Evolutionary conservation across 1,140 invertebrate species (phyloP).

Genomic region (Aphaenogaster ashmeadi): DNA sequence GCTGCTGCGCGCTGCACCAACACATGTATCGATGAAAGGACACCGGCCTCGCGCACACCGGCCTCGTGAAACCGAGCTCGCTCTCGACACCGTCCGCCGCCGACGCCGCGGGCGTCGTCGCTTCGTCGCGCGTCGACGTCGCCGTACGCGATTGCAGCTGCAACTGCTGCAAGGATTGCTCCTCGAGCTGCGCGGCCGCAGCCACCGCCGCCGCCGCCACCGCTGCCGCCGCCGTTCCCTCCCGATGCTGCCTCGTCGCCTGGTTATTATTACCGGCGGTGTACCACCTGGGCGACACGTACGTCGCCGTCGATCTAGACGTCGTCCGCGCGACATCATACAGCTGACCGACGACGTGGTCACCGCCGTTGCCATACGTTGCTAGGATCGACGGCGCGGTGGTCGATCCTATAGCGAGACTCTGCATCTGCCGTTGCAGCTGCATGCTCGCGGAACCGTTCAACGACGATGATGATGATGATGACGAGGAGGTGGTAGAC

Average conservation of each 20-base stretch:
- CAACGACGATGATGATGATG: constrained; percentile 11
- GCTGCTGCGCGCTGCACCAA: constrained; percentile 82
- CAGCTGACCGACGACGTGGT: constrained; percentile 38
- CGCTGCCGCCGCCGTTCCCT: not conserved
- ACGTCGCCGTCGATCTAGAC: constrained; percentile 12
- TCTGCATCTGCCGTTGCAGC: constrained; percentile 44
- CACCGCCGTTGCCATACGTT: not conserved
- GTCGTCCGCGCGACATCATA: constrained; percentile 43
- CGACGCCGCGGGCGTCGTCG: not conserved
- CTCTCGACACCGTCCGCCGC: constrained; percentile 51
- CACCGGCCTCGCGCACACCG: constrained; percentile 86
- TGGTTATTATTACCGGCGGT: constrained; percentile 48
- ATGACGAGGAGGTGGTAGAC: constrained; percentile 30
- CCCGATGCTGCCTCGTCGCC: constrained; percentile 40
- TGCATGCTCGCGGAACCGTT: constrained; percentile 40
- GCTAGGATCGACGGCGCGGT: constrained; percentile 24
- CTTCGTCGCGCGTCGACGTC: constrained; percentile 8
- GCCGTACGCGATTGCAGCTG: constrained; percentile 13
- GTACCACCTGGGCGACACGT: constrained; percentile 41
- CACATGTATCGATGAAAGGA: constrained; percentile 88
- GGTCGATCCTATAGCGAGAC: constrained; percentile 21
- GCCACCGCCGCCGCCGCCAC: not conserved
- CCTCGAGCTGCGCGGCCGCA: constrained; percentile 26
- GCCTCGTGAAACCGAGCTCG: constrained; percentile 34
- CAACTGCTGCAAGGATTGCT: constrained; percentile 20